Base-by-base conservation (phyloP, 2,113 vertebrate genomes). In the Phrynosoma blainvillii region DNA sequence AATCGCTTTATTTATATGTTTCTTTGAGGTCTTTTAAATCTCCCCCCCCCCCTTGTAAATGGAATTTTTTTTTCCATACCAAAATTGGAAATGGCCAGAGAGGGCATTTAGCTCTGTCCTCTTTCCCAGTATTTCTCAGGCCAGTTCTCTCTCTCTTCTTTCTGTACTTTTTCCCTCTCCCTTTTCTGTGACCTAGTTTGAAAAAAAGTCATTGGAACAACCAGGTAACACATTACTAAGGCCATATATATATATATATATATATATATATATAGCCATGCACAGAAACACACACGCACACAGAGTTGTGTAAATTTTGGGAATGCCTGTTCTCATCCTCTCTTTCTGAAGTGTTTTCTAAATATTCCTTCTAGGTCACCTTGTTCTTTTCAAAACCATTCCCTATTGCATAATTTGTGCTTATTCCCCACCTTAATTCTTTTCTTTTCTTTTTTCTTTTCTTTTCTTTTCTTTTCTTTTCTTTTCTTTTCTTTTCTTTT, bases 1-100 rank as follows among this genome's bases (percentile, higher is more conserved):
- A 88, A 83, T 83, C 32, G 59, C 8, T 68, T 68, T 88, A 77
- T 88, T 83, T 88, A 77, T 88, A 47, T 77, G 80, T 40, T 82
- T 83, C 73, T 88, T 54, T 66, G 30, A 77, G 70, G 66, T 40
- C 52, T 80, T 68, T 32, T 62, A 23, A 47, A 47, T 47, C 42
- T 47, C 6, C 6, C 6, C 6, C 42, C 42, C 42, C 42, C 6
- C 6, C 42, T 77, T 83, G 73, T 68, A 88, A 47, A 78, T 16
- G 40, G 47, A 21, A 27, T 74, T 66, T 87, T 87, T 82, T 82
- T 87, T 88, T 88, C 87, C 87, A 88, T 83, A 83, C 87, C 87
- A 83, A 88, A 88, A 76, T 88, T 88, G 87, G 87, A 83, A 52
- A 83, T 83, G 86, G 54, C 16, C 1, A 68, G n/a, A 13, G 12